Conservation (phyloP, 2,888 invertebrate species). For the Helleia helle region DNA sequence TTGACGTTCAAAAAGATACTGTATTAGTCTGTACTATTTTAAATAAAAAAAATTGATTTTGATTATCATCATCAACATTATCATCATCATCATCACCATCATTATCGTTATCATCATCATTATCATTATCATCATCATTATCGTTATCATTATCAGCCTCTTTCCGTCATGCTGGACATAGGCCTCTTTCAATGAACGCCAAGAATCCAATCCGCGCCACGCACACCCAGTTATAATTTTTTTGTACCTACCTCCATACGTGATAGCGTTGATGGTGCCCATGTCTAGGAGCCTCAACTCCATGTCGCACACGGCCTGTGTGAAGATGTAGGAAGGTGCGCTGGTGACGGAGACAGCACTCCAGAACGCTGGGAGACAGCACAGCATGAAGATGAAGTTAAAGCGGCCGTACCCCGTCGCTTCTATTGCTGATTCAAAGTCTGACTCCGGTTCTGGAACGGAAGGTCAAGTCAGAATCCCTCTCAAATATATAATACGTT, state of each 20-base stretch:
- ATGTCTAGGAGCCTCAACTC: slow-evolving; percentile 78
- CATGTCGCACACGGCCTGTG: slow-evolving; percentile 83
- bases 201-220: not conserved
- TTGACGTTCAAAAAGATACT: too few relatives aligned
- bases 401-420: slow-evolving; percentile 81
- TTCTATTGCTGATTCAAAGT: slow-evolving; percentile 82
- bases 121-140: too few relatives aligned
- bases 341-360: slow-evolving; percentile 81
- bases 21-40: too few relatives aligned
- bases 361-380: slow-evolving; percentile 78
- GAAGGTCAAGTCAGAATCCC: too few relatives aligned
- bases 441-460: slow-evolving; percentile 45
- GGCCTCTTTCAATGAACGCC: not conserved
- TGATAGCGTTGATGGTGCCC: slow-evolving; percentile 80
- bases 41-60: too few relatives aligned
- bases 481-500: too few relatives aligned
- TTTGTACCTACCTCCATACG: slow-evolving; percentile 76
- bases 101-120: too few relatives aligned
- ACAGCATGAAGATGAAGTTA: slow-evolving; percentile 75
- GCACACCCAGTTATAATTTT: too few relatives aligned
- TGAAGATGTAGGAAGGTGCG: slow-evolving; percentile 81
- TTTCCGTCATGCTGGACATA: too few relatives aligned
- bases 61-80: too few relatives aligned
- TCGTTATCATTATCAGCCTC: too few relatives aligned
- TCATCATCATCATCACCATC: too few relatives aligned